Evolutionary conservation across 2,797 vertebrate genomes (phyloP), one percentile per base, ranked within the genome.

Genomic region (Lepus townsendii): DNA sequence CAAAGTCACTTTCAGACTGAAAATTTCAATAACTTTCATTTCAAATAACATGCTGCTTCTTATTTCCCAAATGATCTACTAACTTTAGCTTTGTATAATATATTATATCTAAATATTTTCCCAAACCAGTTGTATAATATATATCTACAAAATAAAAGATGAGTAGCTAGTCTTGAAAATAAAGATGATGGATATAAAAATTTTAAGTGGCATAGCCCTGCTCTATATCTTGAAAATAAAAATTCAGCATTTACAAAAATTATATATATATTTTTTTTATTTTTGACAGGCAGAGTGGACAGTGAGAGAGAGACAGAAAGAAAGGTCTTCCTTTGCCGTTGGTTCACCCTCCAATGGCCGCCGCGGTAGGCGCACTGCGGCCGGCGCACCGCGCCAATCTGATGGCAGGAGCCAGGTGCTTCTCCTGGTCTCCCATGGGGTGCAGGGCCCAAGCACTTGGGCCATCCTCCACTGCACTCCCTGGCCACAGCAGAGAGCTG

Each of bases 1-100:
- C 77, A 95, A 95, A 93, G 84, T 88, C 91, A 92, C 47, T 83
- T 93, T 90, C 71, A 83, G 13, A 90, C 35, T 57, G 62, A 94
- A 96, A 83, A 83, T 95, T 93, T 95, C 80, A 96, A 95, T 96
- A 93, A 93, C 47, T 17, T 93, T 50, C 54, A 88, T 76, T 96
- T 96, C 62, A 65, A 47, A 85, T 92, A 97, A 35, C 27, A 71
- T 65, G 17, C 12, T 94, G 76, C 85, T 85, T 90, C 94, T 96
- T 92, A 95, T 97, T 97, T 97, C 92, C 88, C 90, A 92, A 85
- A 60, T 96, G 84, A 95, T 87, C 89, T 88, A 87, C 87, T 94
- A 89, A 95, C 93, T 91, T 95, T 87, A 75, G 63, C 65, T 95
- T 85, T 90, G 27, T 95, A 78, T 89, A 89, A 91, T 96, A 35